Conservation (phyloP, 2,797 vertebrate genomes). For the Acrocephalus scirpaceus region DNA sequence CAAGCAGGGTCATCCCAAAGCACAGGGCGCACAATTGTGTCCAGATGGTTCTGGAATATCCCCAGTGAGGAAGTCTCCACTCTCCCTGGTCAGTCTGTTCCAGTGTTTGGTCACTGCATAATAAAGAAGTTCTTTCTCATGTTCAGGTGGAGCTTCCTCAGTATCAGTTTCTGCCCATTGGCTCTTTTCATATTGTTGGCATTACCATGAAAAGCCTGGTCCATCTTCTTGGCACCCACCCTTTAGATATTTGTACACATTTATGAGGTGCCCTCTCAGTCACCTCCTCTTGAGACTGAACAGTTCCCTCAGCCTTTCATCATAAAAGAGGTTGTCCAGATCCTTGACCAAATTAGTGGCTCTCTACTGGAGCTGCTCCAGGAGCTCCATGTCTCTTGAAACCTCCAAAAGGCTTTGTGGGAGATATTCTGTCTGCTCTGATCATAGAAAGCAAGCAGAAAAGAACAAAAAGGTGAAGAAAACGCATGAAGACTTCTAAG, state of each 20-base stretch:
- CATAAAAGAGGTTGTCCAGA: background rate
- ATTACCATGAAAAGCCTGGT: background rate
- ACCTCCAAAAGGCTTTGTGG: background rate
- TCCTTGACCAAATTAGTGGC: background rate
- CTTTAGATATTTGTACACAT: background rate
- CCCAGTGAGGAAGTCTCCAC: background rate
- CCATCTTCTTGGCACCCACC: background rate
- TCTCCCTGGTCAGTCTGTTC: background rate
- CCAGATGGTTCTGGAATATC: background rate
- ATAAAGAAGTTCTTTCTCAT: background rate
- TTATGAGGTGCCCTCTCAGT: background rate
- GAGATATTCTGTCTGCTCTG: background rate
- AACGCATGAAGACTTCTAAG: background rate
- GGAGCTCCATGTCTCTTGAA: background rate
- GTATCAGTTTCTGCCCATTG: background rate
- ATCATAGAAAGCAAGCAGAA: background rate
- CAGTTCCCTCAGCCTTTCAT: background rate
- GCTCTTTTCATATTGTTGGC: background rate
- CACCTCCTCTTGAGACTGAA: accelerated
- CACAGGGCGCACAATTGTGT: background rate
- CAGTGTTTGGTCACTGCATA: background rate
- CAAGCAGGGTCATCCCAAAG: background rate
- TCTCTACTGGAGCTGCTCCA: background rate
- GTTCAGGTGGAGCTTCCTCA: background rate
- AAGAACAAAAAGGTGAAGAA: background rate